A percentile compares a stretch with the other conserved stretches of the same genome.
phyloP scores from a whole-genome alignment of 2,113 vertebrate species.

The Scopus umbretta region DNA sequence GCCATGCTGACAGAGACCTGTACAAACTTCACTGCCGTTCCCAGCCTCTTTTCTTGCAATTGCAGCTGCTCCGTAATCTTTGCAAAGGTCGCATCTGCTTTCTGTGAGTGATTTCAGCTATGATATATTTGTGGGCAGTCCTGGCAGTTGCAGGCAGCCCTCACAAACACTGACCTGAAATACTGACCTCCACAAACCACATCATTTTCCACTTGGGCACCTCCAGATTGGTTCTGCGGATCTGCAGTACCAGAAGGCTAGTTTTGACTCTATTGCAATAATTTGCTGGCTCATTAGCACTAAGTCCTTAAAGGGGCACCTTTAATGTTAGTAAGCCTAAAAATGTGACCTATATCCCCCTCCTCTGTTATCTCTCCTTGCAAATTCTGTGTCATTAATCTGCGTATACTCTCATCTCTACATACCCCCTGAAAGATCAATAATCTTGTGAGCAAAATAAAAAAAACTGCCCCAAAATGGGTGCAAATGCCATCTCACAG shows the following conservation, averaged over 20 bases:
- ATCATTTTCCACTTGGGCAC: constrained; percentile 70
- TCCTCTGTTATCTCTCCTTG: not conserved
- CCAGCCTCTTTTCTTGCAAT: not conserved
- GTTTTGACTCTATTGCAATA: not conserved
- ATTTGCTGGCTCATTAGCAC: constrained; percentile 68
- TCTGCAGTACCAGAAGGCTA: constrained; percentile 13
- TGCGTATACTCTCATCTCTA: not conserved
- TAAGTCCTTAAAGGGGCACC: constrained; percentile 50
- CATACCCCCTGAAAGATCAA: not conserved
- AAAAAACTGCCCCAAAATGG: not conserved
- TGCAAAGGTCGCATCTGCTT: not conserved
- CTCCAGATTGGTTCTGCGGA: constrained; percentile 57
- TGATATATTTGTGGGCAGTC: not conserved
- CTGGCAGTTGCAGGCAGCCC: not conserved
- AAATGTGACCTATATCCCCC: not conserved
- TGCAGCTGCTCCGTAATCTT: not conserved
- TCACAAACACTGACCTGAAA: constrained; percentile 29
- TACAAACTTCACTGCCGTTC: fast-evolving
- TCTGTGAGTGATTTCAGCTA: not conserved
- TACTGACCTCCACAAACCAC: constrained; percentile 46
- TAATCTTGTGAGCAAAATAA: not conserved
- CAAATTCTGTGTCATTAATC: not conserved
- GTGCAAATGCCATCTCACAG: not conserved
- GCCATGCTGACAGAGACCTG: not conserved
- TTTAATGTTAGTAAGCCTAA: constrained; percentile 42